Base-by-base conservation (phyloP, 2,888 invertebrate species). In the Limenitis camilla region DNA sequence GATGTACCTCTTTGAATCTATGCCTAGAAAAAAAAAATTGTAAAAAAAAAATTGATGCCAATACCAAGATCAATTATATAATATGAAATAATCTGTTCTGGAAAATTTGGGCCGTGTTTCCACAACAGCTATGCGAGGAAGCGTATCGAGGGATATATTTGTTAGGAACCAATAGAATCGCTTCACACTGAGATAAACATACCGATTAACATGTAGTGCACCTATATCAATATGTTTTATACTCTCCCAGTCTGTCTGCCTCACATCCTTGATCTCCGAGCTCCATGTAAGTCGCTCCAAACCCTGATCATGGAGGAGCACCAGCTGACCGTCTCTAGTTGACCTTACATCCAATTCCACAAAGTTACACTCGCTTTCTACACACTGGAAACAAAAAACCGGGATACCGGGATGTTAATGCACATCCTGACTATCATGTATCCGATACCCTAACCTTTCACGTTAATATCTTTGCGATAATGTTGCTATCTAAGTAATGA, bases 331-430 rank as follows among this genome's bases (percentile, higher is more conserved):
- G 71, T 96, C 96, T 58, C 88, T 89, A 0, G 94, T 93, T 30
- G 94, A 81, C 10, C 90, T 78, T 6, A 96, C 88, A 72, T 96
- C 96, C 64, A 96, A 88, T 76, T 96, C 95, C 1, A 96, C 88
- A 28, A 91, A 92, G 65, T 89, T 89, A 64, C 93, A 94, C 1
- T 94, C 93, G 59, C 90, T 89, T 47, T 90, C 89, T 52, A 90
- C 90, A 58, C 94, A n/a, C n/a, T n/a, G n/a, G n/a, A n/a, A n/a
- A n/a, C n/a, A n/a, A n/a, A n/a, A n/a, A n/a, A n/a, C n/a, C n/a
- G n/a, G n/a, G n/a, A n/a, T n/a, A n/a, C n/a, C n/a, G n/a, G n/a
- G n/a, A n/a, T n/a, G n/a, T n/a, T n/a, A n/a, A n/a, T n/a, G n/a
- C n/a, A n/a, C n/a, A n/a, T n/a, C n/a, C n/a, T n/a, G n/a, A n/a